A percentile compares a stretch with the other conserved stretches of the same genome.
These are phyloP conservation scores for Anthopleura xanthogrammica DNA, from an alignment of 92 coral and sea anemone species.

Conservation along the genomic window DNA sequence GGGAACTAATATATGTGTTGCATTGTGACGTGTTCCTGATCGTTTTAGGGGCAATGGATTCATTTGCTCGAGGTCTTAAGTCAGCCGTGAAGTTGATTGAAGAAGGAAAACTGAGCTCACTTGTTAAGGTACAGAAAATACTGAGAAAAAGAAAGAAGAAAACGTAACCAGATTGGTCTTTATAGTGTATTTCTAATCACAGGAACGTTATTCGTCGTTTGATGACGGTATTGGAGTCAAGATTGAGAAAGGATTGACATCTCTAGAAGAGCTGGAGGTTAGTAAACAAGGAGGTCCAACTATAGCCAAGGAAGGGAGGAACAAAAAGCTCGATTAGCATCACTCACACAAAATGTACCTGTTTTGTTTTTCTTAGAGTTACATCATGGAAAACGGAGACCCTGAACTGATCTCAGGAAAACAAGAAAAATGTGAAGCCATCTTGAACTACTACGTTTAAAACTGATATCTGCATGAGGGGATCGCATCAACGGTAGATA, in stretches of 20 bases:
- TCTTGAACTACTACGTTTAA: slow-evolving; percentile 68
- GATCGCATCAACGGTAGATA: background rate
- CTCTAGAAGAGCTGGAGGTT: slow-evolving; percentile 87
- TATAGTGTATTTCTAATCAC: background rate
- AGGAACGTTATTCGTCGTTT: slow-evolving; percentile 78
- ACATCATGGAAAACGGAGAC: slow-evolving; percentile 74
- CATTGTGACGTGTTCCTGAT: background rate
- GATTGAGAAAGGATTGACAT: slow-evolving; percentile 71
- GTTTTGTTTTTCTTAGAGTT: slow-evolving; percentile 42
- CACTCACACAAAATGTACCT: background rate
- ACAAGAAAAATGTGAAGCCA: slow-evolving; percentile 83
- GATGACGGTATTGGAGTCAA: slow-evolving; percentile 80
- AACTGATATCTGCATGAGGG: background rate
- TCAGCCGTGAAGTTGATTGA: slow-evolving; percentile 72
- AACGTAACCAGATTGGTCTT: background rate
- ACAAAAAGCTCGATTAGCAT: too few species aligned
- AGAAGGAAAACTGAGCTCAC: slow-evolving; percentile 54
- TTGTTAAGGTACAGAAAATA: slow-evolving; percentile 60
- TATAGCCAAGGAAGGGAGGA: too few species aligned
- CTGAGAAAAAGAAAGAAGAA: background rate
- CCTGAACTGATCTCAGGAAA: slow-evolving; percentile 73
- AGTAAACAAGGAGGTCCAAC: background rate
- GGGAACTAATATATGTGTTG: too few species aligned
- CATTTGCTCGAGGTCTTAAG: slow-evolving; percentile 82
- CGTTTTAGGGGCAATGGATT: slow-evolving; percentile 76